These are phyloP conservation scores for Epistrophe eligans DNA, from an alignment of 2,888 invertebrate genomes.

Conservation along the genomic window DNA sequence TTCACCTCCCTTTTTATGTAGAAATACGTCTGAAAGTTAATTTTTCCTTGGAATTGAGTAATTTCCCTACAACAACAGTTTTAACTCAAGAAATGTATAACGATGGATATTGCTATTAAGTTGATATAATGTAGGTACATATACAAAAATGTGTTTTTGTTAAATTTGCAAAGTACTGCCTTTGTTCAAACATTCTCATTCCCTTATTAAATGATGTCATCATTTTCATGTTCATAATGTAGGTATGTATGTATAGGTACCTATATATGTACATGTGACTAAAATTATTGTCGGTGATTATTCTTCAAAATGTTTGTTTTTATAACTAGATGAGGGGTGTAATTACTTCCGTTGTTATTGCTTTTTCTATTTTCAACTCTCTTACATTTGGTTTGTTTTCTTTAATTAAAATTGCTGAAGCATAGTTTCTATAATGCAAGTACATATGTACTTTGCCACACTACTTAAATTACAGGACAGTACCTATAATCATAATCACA, in stretches of 20 bases:
- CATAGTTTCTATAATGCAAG: not conserved
- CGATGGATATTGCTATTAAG: too few species aligned
- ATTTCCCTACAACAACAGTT: not conserved
- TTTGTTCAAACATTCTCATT: not conserved
- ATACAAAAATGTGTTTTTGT: not conserved
- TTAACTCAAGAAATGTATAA: not conserved
- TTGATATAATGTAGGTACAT: too few species aligned
- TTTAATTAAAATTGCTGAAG: constrained; percentile 66
- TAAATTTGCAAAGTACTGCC: not conserved
- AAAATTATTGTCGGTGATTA: not conserved
- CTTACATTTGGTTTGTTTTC: constrained; percentile 19
- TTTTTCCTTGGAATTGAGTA: constrained; percentile 16
- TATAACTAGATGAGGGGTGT: not conserved
- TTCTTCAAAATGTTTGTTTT: constrained; percentile 23
- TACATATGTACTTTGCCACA: not conserved
- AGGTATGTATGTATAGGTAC: too few species aligned
- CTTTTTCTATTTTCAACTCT: not conserved
- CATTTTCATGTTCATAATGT: not conserved
- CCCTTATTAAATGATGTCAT: constrained; percentile 25
- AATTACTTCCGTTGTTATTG: constrained; percentile 54
- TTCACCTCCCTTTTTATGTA: constrained; percentile 3
- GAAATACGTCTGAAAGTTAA: constrained; percentile 4
- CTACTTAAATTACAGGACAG: constrained; percentile 8
- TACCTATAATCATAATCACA: constrained; percentile 2
- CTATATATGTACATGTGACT: not conserved